Conservation (phyloP, 2,113 vertebrate genomes). For the Ictalurus furcatus region DNA sequence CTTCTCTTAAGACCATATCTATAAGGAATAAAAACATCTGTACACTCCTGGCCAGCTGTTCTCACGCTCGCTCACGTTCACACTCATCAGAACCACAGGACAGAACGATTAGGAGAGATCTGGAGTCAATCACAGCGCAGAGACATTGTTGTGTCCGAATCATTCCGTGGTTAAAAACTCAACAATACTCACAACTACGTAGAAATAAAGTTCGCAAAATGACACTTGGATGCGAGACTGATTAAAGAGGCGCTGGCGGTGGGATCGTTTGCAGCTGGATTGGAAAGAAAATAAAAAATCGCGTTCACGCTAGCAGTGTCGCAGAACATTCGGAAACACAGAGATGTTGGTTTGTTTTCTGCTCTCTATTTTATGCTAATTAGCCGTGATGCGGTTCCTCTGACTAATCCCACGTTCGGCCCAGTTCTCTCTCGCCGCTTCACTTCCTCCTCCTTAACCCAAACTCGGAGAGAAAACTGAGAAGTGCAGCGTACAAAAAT, state of each 20-base stretch:
- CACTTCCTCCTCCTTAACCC: neutral
- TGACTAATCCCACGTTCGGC: neutral
- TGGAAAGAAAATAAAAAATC: too few relatives aligned
- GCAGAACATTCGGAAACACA: neutral
- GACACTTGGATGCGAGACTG: neutral
- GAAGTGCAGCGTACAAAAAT: neutral
- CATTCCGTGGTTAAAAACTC: neutral
- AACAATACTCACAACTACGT: neutral
- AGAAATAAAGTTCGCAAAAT: neutral
- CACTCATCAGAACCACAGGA: neutral
- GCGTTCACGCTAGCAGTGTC: too few relatives aligned
- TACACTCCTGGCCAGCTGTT: constrained; percentile 17
- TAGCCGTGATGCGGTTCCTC: neutral
- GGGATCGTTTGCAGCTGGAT: too few relatives aligned
- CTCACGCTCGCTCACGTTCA: neutral
- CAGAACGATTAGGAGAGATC: neutral
- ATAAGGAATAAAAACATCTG: constrained; percentile 20
- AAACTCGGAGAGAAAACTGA: neutral
- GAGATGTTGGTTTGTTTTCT: neutral
- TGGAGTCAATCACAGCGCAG: neutral
- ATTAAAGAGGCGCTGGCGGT: neutral
- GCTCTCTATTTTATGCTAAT: neutral
- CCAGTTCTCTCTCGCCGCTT: neutral
- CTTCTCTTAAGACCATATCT: too few relatives aligned
- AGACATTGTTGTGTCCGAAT: neutral